Base-by-base conservation (phyloP, 2,888 invertebrate species). In the Synergus itoensis region DNA sequence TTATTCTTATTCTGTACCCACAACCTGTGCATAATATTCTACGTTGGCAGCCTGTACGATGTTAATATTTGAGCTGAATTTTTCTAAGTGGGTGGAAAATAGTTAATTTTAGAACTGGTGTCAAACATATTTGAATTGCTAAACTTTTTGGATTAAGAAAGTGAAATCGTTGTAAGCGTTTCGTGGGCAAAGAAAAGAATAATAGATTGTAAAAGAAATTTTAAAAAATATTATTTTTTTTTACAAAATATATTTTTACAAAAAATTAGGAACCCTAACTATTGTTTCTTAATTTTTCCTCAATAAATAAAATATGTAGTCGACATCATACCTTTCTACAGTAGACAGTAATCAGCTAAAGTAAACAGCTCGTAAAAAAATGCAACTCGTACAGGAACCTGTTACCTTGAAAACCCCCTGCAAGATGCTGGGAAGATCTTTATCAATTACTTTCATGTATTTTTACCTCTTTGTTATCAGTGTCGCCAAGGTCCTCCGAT, bases 401-500 rank as follows among this genome's bases (percentile, higher is more conserved):
- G 11, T 53, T 73, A 73, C 73, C 73, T 73, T 18, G 36, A n/a
- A 48, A 73, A 57, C 28, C 73, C 73, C 73, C 53, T 69, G 69
- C 28, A 73, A 73, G n/a, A 73, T 40, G 53, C n/a, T 53, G 53
- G 53, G 16, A 73, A 53, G 12, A 36, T 73, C 48, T 73, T 73
- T 73, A 45, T 21, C 18, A 21, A 73, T 4, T 36, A 69, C 48
- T 53, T 48, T 57, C 28, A 48, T 69, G 28, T 53, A 53, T 16
- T 73, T 73, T 73, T 73, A 73, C 73, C 73, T 73, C 73, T 73
- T 73, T 73, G 4, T 53, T 73, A 73, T 57, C 9, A 62, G 43
- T 62, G 76, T 62, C 16, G 45, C 16, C 60, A n/a, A 43, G 76
- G 36, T 62, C 63, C 76, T 36, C 57, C 11, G 43, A 53, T 60